Percentiles rank a stretch among this genome's conserved stretches.
These are phyloP conservation scores for Drosophila emarginata DNA, from an alignment of 2,888 invertebrate species.

Conservation along the genomic window DNA sequence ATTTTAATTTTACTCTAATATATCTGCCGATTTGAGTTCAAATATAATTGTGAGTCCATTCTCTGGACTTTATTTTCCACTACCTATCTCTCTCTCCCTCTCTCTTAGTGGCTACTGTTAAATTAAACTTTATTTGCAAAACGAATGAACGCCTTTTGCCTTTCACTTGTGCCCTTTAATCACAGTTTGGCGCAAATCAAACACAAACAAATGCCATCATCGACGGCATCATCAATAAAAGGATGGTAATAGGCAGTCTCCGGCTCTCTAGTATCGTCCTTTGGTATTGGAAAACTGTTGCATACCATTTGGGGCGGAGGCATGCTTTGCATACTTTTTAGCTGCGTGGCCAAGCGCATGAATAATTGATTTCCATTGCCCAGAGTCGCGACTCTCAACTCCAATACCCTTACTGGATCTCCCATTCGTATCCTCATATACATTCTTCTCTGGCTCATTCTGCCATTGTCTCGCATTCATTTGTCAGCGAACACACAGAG, in stretches of 20 bases:
- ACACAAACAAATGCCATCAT: conserved; percentile 69
- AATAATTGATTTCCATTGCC: conserved; percentile 79
- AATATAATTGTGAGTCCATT: not conserved
- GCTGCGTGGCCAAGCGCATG: conserved; percentile 71
- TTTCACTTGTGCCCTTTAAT: conserved; percentile 59
- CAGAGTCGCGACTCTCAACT: conserved; percentile 32
- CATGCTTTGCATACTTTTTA: conserved; percentile 67
- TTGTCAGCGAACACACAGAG: conserved; percentile 45
- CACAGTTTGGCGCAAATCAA: conserved; percentile 69
- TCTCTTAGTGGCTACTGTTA: conserved; percentile 42
- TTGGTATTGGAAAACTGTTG: conserved; percentile 62
- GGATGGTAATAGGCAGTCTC: not conserved
- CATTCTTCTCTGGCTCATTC: conserved; percentile 18
- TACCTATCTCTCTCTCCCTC: not conserved
- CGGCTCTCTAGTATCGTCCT: conserved; percentile 16
- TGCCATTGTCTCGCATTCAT: conserved; percentile 56
- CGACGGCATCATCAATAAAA: conserved; percentile 22
- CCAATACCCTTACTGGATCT: not conserved
- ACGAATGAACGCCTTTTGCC: conserved; percentile 50
- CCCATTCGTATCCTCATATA: not conserved
- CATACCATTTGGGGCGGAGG: conserved; percentile 48
- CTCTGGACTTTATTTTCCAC: not conserved
- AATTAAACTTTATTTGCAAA: conserved; percentile 62
- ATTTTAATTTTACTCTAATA: not conserved
- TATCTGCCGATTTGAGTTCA: not conserved